These are phyloP conservation scores for Steromphala cineraria DNA, from an alignment of 2,888 invertebrate species.

Conservation along the genomic window DNA sequence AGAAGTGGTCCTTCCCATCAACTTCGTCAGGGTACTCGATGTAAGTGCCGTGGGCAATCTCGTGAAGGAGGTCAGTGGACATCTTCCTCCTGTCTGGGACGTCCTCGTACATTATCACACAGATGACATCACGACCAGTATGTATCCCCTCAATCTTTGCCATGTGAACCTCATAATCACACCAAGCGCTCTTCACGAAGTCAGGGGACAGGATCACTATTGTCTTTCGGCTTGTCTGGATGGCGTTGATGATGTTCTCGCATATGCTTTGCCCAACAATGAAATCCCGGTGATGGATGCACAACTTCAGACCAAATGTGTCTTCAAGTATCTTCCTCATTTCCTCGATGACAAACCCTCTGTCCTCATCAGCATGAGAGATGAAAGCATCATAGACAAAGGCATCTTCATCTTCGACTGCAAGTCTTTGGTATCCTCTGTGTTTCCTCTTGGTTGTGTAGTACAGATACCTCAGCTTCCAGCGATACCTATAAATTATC, in stretches of 20 bases:
- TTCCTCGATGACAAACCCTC: no score
- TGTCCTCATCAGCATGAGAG: slow-evolving; percentile 36
- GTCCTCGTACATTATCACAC: no score
- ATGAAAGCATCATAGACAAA: not conserved
- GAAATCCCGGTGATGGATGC: no score
- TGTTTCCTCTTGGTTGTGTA: not conserved
- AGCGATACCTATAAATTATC: slow-evolving; percentile 15
- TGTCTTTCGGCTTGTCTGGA: slow-evolving; percentile 59
- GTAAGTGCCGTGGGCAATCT: no score
- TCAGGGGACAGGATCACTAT: slow-evolving; percentile 55
- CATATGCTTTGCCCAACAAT: slow-evolving; percentile 43
- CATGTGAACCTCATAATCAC: slow-evolving; percentile 61
- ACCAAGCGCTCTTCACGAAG: slow-evolving; percentile 63
- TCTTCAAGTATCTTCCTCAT: no score
- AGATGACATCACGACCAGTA: no score
- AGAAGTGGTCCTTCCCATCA: no score
- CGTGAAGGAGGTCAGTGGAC: no score
- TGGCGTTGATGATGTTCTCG: slow-evolving; percentile 60
- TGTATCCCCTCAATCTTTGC: slow-evolving; percentile 58
- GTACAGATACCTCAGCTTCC: slow-evolving; percentile 10
- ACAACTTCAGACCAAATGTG: no score
- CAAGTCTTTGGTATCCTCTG: slow-evolving; percentile 1
- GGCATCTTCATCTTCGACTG: not conserved
- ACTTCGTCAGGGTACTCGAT: no score
- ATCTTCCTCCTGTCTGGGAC: no score